Base-by-base conservation (phyloP, 2,797 vertebrate genomes). In the Pteropus rufus region DNA sequence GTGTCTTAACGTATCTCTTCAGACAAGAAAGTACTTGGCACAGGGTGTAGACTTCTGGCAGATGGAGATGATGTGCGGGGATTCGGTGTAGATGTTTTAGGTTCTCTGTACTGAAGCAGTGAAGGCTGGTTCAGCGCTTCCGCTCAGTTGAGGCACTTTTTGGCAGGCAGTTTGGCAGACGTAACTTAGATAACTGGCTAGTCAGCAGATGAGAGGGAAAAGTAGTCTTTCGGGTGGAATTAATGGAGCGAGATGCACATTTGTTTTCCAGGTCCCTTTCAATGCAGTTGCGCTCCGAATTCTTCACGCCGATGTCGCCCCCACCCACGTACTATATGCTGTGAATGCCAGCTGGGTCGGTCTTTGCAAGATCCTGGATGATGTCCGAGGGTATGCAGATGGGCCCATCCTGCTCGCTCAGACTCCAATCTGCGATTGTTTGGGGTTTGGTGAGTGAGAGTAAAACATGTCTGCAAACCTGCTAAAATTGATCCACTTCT, bases 281-380 rank as follows among this genome's bases (percentile, higher is more conserved):
- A 98, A 84, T 1, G 99, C 99, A 0, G 98, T 99, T 0, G 99
- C 99, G 0, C 95, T 99, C 29, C 99, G 99, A 24, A 98, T 99
- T 18, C 98, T 98, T 24, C 99, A 99, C 24, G 98, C 99, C 0
- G 99, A 99, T 0, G 99, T 99, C 0, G 98, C 98, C 7, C 99
- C 99, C 24, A 98, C 98, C 84, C 99, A 99, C 96, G 98, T 99
- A 94, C 97, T 99, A 92, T 99, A 99, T 0, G 99, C 99, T 0
- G 98, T 98, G 93, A 99, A 99, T 0, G 99, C 99, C 97, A 99
- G 99, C 97, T 99, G 99, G 98, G 99, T 99, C 0, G 99, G 99
- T 10, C 99, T 99, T 1, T 99, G 99, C 98, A 98, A 98, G 97
- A 98, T 99, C 62, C 98, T 98, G 0, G 99, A 99, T 73, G 99